Conservation (phyloP, 2,797 vertebrate species). For the Squalus acanthias region DNA sequence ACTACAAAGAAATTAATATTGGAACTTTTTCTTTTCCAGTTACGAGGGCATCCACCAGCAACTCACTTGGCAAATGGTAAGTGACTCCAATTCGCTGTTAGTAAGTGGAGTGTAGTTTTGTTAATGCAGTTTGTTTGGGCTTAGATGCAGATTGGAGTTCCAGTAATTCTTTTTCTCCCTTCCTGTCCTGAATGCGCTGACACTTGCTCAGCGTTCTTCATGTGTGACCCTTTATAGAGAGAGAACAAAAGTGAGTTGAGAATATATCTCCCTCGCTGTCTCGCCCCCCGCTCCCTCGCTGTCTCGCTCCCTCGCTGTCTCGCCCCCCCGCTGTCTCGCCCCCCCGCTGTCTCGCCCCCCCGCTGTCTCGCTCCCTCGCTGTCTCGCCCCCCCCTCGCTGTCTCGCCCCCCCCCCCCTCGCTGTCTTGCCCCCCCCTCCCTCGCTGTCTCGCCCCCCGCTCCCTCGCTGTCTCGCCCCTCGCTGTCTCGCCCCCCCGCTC, state of each 20-base stretch:
- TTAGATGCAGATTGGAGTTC: neutral
- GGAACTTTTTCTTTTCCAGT: constrained; percentile 57
- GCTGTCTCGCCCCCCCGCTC: too few relatives aligned
- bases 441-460: too few relatives aligned
- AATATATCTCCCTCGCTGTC: neutral
- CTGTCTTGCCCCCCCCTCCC: too few relatives aligned
- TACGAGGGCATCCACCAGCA: constrained; percentile 60
- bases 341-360: too few relatives aligned
- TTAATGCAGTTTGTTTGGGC: neutral
- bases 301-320: too few relatives aligned
- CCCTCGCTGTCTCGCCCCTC: too few relatives aligned
- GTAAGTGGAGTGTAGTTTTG: neutral
- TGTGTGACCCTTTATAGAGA: neutral
- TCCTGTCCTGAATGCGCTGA: neutral
- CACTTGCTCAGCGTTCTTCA: neutral
- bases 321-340: too few relatives aligned
- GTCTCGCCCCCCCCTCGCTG: neutral
- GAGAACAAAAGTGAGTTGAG: neutral
- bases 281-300: too few relatives aligned
- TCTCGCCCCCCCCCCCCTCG: too few relatives aligned
- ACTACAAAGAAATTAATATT: neutral
- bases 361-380: too few relatives aligned
- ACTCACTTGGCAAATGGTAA: constrained; percentile 80
- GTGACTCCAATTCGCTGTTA: constrained; percentile 36
- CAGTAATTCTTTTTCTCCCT: neutral